These are phyloP conservation scores for Colletes latitarsis DNA, from an alignment of 1,140 invertebrate species.

Conservation along the genomic window DNA sequence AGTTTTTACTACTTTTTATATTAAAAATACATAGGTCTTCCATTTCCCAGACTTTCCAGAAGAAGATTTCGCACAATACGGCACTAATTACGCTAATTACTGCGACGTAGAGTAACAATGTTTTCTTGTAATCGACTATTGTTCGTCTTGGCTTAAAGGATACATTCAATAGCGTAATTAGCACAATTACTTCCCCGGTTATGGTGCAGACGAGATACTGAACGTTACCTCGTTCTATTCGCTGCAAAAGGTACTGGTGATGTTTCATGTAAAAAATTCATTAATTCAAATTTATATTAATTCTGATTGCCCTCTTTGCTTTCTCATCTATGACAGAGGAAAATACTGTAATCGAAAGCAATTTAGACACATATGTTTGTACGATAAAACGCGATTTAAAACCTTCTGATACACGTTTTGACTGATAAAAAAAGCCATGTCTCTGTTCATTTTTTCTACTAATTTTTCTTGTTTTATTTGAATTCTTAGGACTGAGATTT, in stretches of 20 bases:
- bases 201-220: neutral
- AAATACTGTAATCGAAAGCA: too few relatives aligned
- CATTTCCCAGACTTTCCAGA: slow-evolving; percentile 12
- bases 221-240: neutral
- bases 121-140: slow-evolving; percentile 20
- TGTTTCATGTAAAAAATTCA: neutral
- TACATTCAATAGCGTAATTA: slow-evolving; percentile 24
- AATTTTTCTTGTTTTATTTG: too few relatives aligned
- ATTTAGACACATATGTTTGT: too few relatives aligned
- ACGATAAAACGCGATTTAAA: too few relatives aligned
- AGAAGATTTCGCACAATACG: neutral
- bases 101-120: neutral
- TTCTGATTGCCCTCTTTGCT: too few relatives aligned
- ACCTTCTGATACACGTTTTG: too few relatives aligned
- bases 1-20: neutral
- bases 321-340: too few relatives aligned
- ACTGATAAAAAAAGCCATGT: too few relatives aligned
- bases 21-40: neutral
- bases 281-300: neutral
- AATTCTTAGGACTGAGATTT: too few relatives aligned
- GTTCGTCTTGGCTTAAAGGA: slow-evolving; percentile 12
- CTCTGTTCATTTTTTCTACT: too few relatives aligned
- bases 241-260: neutral
- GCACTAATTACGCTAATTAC: slow-evolving; percentile 28
- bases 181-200: slow-evolving; percentile 15